Evolutionary conservation across 2,888 invertebrate genomes (phyloP).

Genomic region (Ommatoiulus sabulosus): DNA sequence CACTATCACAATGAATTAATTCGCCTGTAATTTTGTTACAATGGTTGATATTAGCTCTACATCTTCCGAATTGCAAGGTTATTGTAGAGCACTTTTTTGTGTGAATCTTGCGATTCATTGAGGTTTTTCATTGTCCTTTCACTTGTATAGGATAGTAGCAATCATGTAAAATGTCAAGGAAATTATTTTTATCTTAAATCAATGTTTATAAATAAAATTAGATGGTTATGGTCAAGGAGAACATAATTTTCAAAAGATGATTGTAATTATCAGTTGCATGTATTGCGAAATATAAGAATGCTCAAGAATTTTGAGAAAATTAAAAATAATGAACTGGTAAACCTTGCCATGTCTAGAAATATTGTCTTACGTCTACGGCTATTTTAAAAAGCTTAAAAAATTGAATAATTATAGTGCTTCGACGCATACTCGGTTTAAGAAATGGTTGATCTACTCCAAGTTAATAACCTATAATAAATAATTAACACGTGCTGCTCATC

Average conservation of each 20-base stretch:
- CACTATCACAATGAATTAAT: neutral
- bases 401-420: neutral
- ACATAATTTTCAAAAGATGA: neutral
- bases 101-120: neutral
- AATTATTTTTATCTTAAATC: neutral
- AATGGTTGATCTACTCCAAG: neutral
- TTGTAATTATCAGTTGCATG: neutral
- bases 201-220: neutral
- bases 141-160: neutral
- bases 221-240: neutral
- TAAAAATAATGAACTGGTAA: neutral
- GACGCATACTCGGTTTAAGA: neutral
- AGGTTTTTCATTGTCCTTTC: neutral
- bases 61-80: neutral
- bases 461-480: conserved; percentile 1
- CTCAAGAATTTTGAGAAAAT: neutral
- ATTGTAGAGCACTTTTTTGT: neutral
- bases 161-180: neutral
- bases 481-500: neutral
- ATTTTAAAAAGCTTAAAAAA: neutral
- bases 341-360: conserved; percentile 3
- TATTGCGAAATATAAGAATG: neutral
- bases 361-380: neutral
- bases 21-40: neutral
- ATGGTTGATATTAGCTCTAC: neutral